A percentile compares a stretch with the other conserved stretches of the same genome.
phyloP scores from a whole-genome alignment of 2,888 invertebrate genomes.

The Cerceris ruficornis region DNA sequence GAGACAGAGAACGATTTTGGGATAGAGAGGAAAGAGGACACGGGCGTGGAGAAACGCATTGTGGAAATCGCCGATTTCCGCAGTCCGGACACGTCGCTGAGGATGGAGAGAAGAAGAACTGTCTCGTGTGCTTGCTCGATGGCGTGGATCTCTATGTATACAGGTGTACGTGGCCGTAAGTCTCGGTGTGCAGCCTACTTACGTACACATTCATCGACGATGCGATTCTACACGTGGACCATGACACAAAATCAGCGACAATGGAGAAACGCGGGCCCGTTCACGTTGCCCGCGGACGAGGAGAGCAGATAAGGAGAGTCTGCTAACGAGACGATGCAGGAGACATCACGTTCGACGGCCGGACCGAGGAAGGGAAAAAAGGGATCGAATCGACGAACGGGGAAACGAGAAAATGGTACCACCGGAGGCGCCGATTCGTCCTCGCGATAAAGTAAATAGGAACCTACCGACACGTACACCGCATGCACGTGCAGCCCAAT shows the following conservation, averaged over 20 bases:
- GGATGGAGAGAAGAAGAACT: constrained; percentile 34
- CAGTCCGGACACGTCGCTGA: constrained; percentile 44
- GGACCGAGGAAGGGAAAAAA: constrained; percentile 16
- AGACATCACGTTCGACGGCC: constrained; percentile 54
- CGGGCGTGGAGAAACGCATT: constrained; percentile 25
- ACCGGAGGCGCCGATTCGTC: constrained; percentile 57
- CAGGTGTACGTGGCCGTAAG: neutral
- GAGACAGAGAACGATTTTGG: too few species aligned
- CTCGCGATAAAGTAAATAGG: constrained; percentile 71
- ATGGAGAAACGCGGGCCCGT: constrained; percentile 51
- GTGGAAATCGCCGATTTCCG: constrained; percentile 55
- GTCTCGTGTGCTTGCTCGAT: constrained; percentile 38
- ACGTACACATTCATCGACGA: neutral
- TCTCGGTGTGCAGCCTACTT: neutral
- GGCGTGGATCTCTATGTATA: neutral
- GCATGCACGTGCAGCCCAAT: constrained; percentile 68
- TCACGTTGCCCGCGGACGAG: constrained; percentile 54
- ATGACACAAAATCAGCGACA: constrained; percentile 63
- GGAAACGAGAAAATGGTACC: constrained; percentile 45
- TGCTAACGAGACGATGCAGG: constrained; percentile 63
- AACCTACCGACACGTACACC: constrained; percentile 71
- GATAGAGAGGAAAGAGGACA: constrained; percentile 11
- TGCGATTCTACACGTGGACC: constrained; percentile 23
- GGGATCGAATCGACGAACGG: constrained; percentile 11
- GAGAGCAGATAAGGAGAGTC: constrained; percentile 66